Conservation (phyloP, 1,140 invertebrate genomes). For the Heliconius hewitsoni region DNA sequence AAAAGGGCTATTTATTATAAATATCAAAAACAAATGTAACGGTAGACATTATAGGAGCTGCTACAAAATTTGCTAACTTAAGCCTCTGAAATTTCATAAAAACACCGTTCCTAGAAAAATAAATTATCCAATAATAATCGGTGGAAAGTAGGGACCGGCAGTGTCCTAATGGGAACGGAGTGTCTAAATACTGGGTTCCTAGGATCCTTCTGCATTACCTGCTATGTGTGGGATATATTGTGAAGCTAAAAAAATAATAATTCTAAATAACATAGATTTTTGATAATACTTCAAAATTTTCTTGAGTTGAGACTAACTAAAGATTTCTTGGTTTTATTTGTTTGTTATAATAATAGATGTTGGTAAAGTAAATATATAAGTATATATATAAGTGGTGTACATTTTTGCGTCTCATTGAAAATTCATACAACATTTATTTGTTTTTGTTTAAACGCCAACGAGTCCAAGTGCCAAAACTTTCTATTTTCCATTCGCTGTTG, state of each 20-base stretch:
- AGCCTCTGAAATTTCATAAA: not conserved
- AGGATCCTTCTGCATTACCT: no score
- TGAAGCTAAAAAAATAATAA: no score
- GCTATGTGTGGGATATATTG: no score
- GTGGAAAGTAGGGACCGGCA: no score
- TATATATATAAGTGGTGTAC: constrained; percentile 35
- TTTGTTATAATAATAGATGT: constrained; percentile 47
- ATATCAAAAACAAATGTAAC: constrained; percentile 81
- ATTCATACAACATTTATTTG: constrained; percentile 32
- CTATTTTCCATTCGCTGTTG: constrained; percentile 42
- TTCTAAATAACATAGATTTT: not conserved
- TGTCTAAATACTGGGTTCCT: no score
- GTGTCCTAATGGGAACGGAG: no score
- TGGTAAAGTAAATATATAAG: constrained; percentile 26
- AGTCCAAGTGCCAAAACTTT: constrained; percentile 55
- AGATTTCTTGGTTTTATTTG: constrained; percentile 46
- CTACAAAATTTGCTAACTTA: not conserved
- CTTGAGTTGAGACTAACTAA: constrained; percentile 45
- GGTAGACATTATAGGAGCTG: constrained; percentile 20
- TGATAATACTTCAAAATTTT: constrained; percentile 3
- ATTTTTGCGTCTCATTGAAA: constrained; percentile 53
- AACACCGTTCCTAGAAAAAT: not conserved
- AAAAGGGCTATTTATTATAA: constrained; percentile 64
- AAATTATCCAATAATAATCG: no score
- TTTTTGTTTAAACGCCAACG: constrained; percentile 42